phyloP scores from a whole-genome alignment of 2,797 vertebrate species.

The Poeciliopsis infans region DNA sequence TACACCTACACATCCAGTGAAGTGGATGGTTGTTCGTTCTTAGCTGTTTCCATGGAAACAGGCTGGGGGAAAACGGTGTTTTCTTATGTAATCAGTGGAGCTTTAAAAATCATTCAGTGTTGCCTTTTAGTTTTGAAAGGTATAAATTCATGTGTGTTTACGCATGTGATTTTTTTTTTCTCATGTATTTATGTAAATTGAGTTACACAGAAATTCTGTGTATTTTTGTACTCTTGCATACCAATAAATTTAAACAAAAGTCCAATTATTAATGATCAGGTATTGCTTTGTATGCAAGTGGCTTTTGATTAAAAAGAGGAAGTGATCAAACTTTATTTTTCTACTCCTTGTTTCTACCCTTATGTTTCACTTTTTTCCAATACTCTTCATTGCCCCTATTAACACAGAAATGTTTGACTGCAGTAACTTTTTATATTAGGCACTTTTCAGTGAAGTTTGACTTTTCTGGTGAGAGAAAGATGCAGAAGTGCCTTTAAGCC shows the following conservation, averaged over 20 bases:
- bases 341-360: slow-evolving; percentile 6
- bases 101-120: slow-evolving; percentile 60
- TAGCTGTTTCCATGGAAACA: slow-evolving; percentile 83
- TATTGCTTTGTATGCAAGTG: slow-evolving; percentile 49
- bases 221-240: neutral
- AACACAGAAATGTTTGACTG: slow-evolving; percentile 49
- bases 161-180: slow-evolving; percentile 9
- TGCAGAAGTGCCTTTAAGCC: slow-evolving; percentile 17
- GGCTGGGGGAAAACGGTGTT: slow-evolving; percentile 53
- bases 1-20: slow-evolving; percentile 69
- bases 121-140: neutral
- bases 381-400: slow-evolving; percentile 29
- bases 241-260: neutral
- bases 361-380: slow-evolving; percentile 18
- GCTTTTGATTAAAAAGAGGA: slow-evolving; percentile 27
- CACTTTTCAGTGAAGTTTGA: slow-evolving; percentile 36
- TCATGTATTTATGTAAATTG: slow-evolving; percentile 53
- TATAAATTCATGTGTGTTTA: slow-evolving; percentile 13
- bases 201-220: slow-evolving; percentile 28
- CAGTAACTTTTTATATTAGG: slow-evolving; percentile 58
- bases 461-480: slow-evolving; percentile 28
- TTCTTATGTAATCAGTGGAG: slow-evolving; percentile 74
- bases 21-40: slow-evolving; percentile 65
- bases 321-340: slow-evolving; percentile 41
- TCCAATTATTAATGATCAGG: slow-evolving; percentile 6